These are phyloP conservation scores for Tenthredo scrophulariae DNA, from an alignment of 2,888 invertebrate genomes.

Conservation along the genomic window DNA sequence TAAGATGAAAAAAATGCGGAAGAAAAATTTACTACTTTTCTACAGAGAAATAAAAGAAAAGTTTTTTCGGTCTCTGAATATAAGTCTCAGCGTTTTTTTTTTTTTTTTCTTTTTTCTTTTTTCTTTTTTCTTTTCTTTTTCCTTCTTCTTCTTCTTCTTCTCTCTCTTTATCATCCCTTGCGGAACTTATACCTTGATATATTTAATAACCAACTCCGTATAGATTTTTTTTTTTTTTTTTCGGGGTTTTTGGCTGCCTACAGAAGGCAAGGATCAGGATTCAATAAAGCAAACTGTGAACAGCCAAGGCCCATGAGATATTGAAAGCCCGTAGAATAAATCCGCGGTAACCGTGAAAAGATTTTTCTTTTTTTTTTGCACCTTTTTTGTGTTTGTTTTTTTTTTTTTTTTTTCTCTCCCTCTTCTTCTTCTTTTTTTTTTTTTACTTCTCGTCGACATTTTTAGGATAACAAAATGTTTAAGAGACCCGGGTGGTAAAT, in stretches of 20 bases:
- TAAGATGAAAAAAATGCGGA: not conserved
- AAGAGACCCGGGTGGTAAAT: too few species aligned
- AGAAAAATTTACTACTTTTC: not conserved
- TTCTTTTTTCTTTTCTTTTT: too few species aligned
- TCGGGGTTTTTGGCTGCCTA: not conserved
- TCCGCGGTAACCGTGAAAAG: not conserved
- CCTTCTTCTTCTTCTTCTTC: too few species aligned
- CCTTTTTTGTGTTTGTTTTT: slow-evolving; percentile 7
- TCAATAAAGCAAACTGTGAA: not conserved
- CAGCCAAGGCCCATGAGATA: not conserved
- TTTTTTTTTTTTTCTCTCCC: slow-evolving; percentile 1
- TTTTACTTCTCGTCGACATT: not conserved
- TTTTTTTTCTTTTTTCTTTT: too few species aligned
- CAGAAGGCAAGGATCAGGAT: slow-evolving; percentile 8
- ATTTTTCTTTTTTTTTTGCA: slow-evolving; percentile 1
- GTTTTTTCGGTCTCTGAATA: not conserved
- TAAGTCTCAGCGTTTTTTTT: not conserved
- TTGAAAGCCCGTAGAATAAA: slow-evolving; percentile 8
- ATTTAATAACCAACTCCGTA: not conserved
- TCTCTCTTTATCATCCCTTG: not conserved
- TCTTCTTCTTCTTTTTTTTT: not conserved
- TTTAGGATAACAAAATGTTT: too few species aligned
- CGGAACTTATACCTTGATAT: not conserved
- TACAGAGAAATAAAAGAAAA: not conserved
- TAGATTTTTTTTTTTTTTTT: not conserved